Base-by-base conservation (phyloP, 2,797 vertebrate species). In the Onychomys arenicola region DNA sequence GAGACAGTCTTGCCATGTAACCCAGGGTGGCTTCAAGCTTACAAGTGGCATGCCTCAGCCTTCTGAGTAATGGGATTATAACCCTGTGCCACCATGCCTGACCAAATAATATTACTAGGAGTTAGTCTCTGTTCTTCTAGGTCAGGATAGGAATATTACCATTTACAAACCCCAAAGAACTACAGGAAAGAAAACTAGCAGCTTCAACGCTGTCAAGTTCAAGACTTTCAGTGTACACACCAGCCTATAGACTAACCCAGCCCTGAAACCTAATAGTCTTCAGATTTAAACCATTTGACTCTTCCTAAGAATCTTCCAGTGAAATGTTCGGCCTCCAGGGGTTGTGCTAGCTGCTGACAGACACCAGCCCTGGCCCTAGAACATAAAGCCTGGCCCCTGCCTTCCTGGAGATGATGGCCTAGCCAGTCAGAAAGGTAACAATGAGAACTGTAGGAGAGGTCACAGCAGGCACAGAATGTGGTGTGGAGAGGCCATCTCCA, bases 41-140 rank as follows among this genome's bases (percentile, higher is more conserved):
- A 37, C 14, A n/a, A 52, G 46, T 27, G 40, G 76, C 43, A n/a
- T 37, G 75, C 59, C 59, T 78, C 43, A 37, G 32, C 21, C 32
- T 78, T 59, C 37, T 63, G 32, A 27, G 5, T 43, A 21, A 37
- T 49, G 43, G 69, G 75, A 52, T 52, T 76, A 89, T 25, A 90
- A 46, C 57, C 40, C 27, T 89, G 40, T 49, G 25, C 21, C 23
- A 49, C 32, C 23, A 52, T 12, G 3, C 34, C 43, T 19, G 14
- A 43, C 43, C 73, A 95, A 87, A 43, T 73, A 86, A 57, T 46
- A 80, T 46, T 94, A 93, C 80, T 65, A 96, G 82, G 19, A 86
- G 25, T 61, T 84, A 76, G 59, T 57, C 86, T 82, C 82, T 92
- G 46, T 85, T 93, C 86, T 91, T 89, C 40, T 67, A 94, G 21